Percentiles rank a stretch among this genome's conserved stretches.
phyloP scores from a whole-genome alignment of 2,113 vertebrate species.

The Silurus asotus region DNA sequence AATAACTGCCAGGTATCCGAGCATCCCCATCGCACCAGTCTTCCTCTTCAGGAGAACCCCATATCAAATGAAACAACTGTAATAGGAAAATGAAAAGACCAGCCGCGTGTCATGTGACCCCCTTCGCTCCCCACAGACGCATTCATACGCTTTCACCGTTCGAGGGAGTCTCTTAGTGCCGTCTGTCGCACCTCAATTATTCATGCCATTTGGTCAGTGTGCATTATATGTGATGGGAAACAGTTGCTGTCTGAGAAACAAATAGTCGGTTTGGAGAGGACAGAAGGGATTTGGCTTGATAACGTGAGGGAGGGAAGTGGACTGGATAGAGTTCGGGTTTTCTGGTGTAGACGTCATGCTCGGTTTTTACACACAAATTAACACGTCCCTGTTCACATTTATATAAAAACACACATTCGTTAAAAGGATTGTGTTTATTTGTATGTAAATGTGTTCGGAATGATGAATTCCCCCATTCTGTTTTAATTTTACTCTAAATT shows the following conservation, averaged over 20 bases:
- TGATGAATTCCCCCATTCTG: not conserved
- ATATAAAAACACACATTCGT: not conserved
- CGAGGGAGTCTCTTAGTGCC: constrained; percentile 33
- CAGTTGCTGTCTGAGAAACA: constrained; percentile 54
- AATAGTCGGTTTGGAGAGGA: constrained; percentile 51
- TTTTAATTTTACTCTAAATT: no score
- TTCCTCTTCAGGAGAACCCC: not conserved
- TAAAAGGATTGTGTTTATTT: not conserved
- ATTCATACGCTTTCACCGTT: constrained; percentile 21
- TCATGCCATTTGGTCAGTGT: constrained; percentile 72
- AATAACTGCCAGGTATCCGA: not conserved
- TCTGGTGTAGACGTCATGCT: not conserved
- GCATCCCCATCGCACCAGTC: not conserved
- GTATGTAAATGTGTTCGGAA: not conserved
- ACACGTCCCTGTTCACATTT: not conserved
- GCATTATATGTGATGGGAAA: constrained; percentile 74
- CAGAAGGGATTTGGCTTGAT: constrained; percentile 9
- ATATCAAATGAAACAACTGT: not conserved
- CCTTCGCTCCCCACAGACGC: not conserved
- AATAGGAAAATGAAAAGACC: constrained; percentile 11
- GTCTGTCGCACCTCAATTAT: constrained; percentile 64
- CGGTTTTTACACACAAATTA: not conserved
- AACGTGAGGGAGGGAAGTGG: constrained; percentile 13
- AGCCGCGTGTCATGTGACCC: not conserved
- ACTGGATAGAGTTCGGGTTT: not conserved